A percentile compares a stretch with the other conserved stretches of the same genome.
Conservation (phyloP, 2,797 vertebrate species). For the Rhynchotus rufescens region DNA sequence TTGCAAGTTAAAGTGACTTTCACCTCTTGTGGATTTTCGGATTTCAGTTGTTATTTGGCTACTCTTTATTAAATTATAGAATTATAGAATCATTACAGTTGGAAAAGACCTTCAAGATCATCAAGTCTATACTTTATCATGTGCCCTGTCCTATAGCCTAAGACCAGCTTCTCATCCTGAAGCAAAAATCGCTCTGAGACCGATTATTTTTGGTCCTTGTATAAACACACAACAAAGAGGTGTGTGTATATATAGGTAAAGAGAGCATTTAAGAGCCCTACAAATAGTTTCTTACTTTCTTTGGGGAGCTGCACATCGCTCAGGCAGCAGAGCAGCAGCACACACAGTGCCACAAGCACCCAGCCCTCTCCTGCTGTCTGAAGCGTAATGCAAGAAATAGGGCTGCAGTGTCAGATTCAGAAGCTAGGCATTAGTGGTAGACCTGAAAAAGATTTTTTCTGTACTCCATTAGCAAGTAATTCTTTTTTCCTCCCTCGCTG, state of each 20-base stretch:
- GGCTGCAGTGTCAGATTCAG: not conserved
- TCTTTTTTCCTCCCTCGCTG: not conserved
- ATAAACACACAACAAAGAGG: not conserved
- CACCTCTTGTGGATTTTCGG: not conserved
- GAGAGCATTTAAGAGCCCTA: not conserved
- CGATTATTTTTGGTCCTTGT: not conserved
- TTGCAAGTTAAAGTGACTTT: not conserved
- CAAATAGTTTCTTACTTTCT: not conserved
- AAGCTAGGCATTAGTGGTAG: not conserved
- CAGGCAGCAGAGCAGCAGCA: not conserved
- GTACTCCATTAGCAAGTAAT: not conserved
- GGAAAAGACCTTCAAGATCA: too few species aligned
- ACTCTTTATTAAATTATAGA: not conserved
- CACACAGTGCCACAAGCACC: not conserved
- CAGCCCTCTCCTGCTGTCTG: not conserved
- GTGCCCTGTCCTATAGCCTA: constrained; percentile 3
- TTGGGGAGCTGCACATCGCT: not conserved
- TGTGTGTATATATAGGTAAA: not conserved
- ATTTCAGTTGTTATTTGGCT: not conserved
- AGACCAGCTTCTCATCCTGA: not conserved
- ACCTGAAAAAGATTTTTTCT: not conserved
- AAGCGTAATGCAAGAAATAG: not conserved
- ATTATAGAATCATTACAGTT: too few species aligned
- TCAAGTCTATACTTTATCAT: not conserved
- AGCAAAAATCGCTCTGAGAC: not conserved